Evolutionary conservation across 2,797 vertebrate species (phyloP).

Genomic region (Phyllotis vaccarum): DNA sequence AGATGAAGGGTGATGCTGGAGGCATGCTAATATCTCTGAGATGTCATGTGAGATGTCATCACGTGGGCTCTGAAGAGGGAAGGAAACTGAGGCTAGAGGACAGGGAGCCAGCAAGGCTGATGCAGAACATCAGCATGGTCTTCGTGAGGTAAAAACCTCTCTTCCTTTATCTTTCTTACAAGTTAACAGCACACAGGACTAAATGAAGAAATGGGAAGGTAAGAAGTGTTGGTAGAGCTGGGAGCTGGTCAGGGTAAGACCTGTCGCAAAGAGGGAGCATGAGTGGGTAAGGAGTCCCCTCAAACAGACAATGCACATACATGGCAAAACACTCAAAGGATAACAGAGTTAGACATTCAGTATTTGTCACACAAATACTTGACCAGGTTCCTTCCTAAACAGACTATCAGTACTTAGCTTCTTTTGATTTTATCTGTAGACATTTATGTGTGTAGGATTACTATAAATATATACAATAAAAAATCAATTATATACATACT

Average conservation of each 20-base stretch:
- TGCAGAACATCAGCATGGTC: neutral
- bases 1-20: slow-evolving; percentile 7
- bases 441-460: slow-evolving; percentile 7
- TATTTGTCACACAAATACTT: neutral
- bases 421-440: slow-evolving; percentile 19
- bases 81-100: slow-evolving; percentile 7
- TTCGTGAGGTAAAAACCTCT: neutral
- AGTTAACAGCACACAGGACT: slow-evolving; percentile 53
- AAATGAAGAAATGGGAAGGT: slow-evolving; percentile 17
- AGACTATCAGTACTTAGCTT: slow-evolving; percentile 9
- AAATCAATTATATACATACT: slow-evolving; percentile 19
- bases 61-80: neutral
- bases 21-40: slow-evolving; percentile 50
- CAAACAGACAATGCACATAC: slow-evolving; percentile 7
- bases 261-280: neutral
- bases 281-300: neutral
- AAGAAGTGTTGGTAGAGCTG: neutral
- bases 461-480: neutral
- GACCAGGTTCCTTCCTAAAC: neutral
- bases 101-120: neutral
- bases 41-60: slow-evolving; percentile 56
- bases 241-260: slow-evolving; percentile 40
- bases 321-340: slow-evolving; percentile 15
- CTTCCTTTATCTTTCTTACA: slow-evolving; percentile 43
- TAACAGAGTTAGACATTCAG: neutral